These are phyloP conservation scores for Leucozona laternaria DNA, from an alignment of 2,888 invertebrate species.

Conservation along the genomic window DNA sequence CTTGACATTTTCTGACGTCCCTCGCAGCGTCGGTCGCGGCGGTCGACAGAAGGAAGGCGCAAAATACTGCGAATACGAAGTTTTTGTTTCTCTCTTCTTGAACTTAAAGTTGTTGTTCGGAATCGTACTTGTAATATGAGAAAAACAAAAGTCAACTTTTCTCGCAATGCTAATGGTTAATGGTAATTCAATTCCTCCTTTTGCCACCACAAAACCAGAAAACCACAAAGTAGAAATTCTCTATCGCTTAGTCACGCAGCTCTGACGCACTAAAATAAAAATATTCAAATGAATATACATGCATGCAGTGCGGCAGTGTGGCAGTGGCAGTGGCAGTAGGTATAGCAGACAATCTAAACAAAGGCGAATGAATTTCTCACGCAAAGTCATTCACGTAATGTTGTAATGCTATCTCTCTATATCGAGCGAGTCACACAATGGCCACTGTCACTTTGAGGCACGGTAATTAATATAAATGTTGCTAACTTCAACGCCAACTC, in stretches of 20 bases:
- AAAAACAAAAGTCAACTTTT: not conserved
- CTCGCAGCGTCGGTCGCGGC: no score
- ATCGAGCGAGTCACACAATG: conserved; percentile 25
- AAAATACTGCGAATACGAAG: not conserved
- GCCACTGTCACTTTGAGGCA: conserved; percentile 28
- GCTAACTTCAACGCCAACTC: conserved; percentile 7
- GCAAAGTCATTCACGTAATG: conserved; percentile 39
- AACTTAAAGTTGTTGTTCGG: not conserved
- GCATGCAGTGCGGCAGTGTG: no score
- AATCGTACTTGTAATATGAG: not conserved
- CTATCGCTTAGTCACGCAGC: conserved; percentile 54
- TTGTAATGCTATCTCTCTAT: conserved; percentile 28
- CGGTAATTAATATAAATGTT: conserved; percentile 46
- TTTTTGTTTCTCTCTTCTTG: not conserved
- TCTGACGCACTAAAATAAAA: conserved; percentile 45
- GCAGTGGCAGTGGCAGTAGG: no score
- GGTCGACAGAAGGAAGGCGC: not conserved
- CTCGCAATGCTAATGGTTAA: conserved; percentile 8
- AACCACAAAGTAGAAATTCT: conserved; percentile 4
- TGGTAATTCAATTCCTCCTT: conserved; percentile 43
- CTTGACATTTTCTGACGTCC: not conserved
- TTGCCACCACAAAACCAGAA: conserved; percentile 14
- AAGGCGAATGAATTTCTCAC: conserved; percentile 59
- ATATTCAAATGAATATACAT: conserved; percentile 42
- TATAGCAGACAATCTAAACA: conserved; percentile 7